phyloP scores from a whole-genome alignment of 2,888 invertebrate species.

The Spilarctia lutea region DNA sequence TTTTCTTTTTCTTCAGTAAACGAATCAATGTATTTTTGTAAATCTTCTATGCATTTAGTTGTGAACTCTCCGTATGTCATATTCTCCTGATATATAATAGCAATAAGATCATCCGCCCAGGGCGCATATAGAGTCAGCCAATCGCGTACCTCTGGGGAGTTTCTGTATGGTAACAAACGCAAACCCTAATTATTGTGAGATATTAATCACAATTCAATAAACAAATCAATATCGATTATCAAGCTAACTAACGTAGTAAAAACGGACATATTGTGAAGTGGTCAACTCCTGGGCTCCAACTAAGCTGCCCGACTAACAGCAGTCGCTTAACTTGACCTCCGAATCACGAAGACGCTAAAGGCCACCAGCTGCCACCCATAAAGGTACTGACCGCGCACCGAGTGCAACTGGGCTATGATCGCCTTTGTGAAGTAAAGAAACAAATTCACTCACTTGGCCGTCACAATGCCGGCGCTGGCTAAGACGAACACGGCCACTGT shows the following conservation, averaged over 20 bases:
- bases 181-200: not conserved
- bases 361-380: no score
- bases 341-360: no score
- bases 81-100: constrained; percentile 88
- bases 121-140: constrained; percentile 89
- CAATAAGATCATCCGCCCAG: constrained; percentile 88
- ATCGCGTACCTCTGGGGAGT: constrained; percentile 88
- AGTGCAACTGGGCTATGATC: no score
- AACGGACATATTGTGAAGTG: not conserved
- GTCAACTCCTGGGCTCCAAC: no score
- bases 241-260: not conserved
- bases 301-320: no score
- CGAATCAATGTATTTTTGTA: constrained; percentile 15
- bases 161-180: not conserved
- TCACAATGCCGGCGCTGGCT: constrained; percentile 65
- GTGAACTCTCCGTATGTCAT: constrained; percentile 19
- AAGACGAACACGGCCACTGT: constrained; percentile 59
- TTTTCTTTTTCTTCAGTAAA: constrained; percentile 1
- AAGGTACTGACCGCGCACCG: no score
- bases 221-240: no score
- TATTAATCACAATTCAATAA: not conserved
- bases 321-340: no score
- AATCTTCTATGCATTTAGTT: not conserved
- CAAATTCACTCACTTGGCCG: constrained; percentile 66
- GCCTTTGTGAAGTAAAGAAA: no score